phyloP scores from a whole-genome alignment of 2,888 invertebrate species.

The Drosophila aldrichi region DNA sequence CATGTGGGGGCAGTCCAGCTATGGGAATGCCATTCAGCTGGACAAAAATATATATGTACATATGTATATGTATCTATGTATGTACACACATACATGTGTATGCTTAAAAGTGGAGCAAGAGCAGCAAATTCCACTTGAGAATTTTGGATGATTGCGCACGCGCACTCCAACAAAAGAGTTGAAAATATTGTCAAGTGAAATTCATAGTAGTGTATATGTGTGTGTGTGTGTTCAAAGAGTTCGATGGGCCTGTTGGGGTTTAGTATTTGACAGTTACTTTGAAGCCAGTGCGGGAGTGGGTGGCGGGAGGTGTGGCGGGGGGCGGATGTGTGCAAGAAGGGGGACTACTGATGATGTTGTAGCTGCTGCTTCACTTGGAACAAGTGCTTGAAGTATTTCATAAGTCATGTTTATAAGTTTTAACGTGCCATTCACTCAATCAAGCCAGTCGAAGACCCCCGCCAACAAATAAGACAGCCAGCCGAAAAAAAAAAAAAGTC shows the following conservation, averaged over 20 bases:
- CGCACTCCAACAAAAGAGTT: conserved; percentile 65
- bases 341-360: conserved; percentile 44
- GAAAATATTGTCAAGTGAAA: conserved; percentile 81
- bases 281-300: conserved; percentile 27
- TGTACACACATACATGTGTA: not conserved
- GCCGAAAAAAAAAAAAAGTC: conserved; percentile 66
- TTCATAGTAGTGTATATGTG: conserved; percentile 31
- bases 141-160: conserved; percentile 71
- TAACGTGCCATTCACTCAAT: conserved; percentile 80
- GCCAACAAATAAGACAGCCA: conserved; percentile 7
- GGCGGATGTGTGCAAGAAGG: not conserved
- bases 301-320: not conserved
- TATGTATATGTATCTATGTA: not conserved
- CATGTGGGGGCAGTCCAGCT: conserved; percentile 38
- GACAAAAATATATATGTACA: not conserved
- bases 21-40: conserved; percentile 47
- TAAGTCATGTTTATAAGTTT: conserved; percentile 80
- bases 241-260: conserved; percentile 39
- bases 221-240: conserved; percentile 25
- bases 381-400: conserved; percentile 74
- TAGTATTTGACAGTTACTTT: conserved; percentile 75
- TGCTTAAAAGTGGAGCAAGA: conserved; percentile 72
- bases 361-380: conserved; percentile 52
- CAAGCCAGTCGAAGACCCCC: conserved; percentile 47
- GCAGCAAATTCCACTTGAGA: conserved; percentile 74